These are phyloP conservation scores for Mus minutoides DNA, from an alignment of 2,797 vertebrate species.

Conservation along the genomic window DNA sequence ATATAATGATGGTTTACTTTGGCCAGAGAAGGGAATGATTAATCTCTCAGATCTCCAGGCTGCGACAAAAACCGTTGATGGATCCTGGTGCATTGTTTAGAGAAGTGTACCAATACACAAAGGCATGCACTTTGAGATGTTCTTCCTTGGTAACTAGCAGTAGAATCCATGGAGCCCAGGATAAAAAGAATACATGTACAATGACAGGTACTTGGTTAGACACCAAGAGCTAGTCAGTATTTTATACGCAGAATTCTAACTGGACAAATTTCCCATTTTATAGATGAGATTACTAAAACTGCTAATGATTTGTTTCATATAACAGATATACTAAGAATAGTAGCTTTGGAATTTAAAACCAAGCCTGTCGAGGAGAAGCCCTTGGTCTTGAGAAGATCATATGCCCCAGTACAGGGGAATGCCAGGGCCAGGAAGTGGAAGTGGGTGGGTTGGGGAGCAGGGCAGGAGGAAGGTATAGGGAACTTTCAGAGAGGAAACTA, in stretches of 20 bases:
- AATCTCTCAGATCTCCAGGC: background rate
- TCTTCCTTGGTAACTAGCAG: background rate
- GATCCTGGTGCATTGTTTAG: background rate
- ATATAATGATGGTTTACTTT: slow-evolving; percentile 10
- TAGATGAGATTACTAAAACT: background rate
- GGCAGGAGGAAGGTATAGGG: no score
- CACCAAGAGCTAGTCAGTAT: background rate
- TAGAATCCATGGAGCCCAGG: background rate
- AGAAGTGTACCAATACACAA: background rate
- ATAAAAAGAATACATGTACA: background rate
- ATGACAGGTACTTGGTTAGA: background rate
- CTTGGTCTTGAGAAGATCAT: no score
- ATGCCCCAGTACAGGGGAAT: no score
- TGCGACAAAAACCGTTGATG: background rate
- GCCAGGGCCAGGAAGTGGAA: no score
- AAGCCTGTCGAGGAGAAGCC: background rate
- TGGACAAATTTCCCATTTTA: background rate
- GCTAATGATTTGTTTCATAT: background rate
- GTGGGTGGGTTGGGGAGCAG: no score
- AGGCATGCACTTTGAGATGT: background rate
- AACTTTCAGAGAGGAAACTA: no score
- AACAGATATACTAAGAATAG: background rate
- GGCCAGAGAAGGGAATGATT: background rate
- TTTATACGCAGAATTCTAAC: background rate
- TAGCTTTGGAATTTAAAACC: background rate